Conservation (phyloP, 2,797 vertebrate species). For the Alcedo atthis region DNA sequence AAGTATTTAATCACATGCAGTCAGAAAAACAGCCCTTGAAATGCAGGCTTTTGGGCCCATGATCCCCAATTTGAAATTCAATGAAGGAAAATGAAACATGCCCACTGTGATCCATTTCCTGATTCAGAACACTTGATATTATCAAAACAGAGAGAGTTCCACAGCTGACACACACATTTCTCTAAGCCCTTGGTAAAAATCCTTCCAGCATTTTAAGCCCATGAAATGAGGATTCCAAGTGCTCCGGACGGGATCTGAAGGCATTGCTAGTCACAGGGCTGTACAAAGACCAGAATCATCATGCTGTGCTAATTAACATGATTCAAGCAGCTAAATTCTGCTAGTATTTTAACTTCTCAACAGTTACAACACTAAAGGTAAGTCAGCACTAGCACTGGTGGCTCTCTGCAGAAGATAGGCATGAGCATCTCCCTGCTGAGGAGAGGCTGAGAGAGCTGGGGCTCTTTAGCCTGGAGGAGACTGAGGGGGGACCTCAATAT, state of each 20-base stretch:
- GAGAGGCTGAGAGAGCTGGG: too few species aligned
- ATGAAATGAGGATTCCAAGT: background rate
- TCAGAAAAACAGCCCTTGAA: conserved; percentile 30
- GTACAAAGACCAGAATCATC: background rate
- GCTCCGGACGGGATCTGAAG: background rate
- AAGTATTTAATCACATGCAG: conserved; percentile 53
- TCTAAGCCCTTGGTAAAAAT: conserved; percentile 2
- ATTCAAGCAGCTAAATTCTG: conserved; percentile 36
- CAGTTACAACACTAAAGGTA: background rate
- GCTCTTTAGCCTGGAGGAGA: too few species aligned
- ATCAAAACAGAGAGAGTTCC: conserved; percentile 52
- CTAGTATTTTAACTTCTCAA: conserved; percentile 45
- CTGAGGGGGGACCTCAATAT: too few species aligned
- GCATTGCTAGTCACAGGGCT: background rate
- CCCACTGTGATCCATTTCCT: conserved; percentile 53
- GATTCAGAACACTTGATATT: conserved; percentile 60
- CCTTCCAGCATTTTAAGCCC: conserved; percentile 21
- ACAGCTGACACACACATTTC: conserved; percentile 60
- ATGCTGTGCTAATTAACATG: background rate
- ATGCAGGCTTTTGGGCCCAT: conserved; percentile 4
- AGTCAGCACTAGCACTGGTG: background rate
- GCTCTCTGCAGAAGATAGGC: background rate
- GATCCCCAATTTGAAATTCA: conserved; percentile 56
- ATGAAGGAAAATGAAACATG: conserved; percentile 37
- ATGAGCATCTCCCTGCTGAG: too few species aligned